Base-by-base conservation (phyloP, 2,797 vertebrate genomes). In the Manis crassicaudata region DNA sequence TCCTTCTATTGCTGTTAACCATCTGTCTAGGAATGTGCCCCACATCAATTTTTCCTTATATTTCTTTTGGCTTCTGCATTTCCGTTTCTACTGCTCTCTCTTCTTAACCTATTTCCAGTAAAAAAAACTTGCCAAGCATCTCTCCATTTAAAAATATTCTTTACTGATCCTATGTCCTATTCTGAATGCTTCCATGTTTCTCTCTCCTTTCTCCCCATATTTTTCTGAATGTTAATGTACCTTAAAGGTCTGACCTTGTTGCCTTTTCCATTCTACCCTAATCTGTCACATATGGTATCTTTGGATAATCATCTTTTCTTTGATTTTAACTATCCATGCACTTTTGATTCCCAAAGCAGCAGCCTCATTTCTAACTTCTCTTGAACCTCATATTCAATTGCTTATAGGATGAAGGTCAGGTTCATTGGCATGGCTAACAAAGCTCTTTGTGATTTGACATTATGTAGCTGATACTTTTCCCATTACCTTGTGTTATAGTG, bases 41-140 rank as follows among this genome's bases (percentile, higher is more conserved):
- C n/a, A 43, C 32, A 27, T 88, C 16, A 72, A 27, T 68, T 96
- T 92, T 58, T 54, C 1, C 9, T 81, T 79, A 12, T 14, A 37
- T 94, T 95, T 89, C 14, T 58, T 93, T 95, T 93, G 84, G 50
- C 60, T 90, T 92, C 56, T 96, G 40, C 37, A 63, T 83, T 52
- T 68, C 58, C 43, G 6, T 90, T 94, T 87, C 50, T 8, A 9
- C 35, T 76, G 83, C 17, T 77, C 20, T 23, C 4, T 79, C 40
- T 92, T 96, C 14, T 76, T 35, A 92, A 14, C 35, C 63, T 58
- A 11, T 81, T 77, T 90, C 9, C 35, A 86, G 10, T 67, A 86
- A 72, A 95, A 85, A 43, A 92, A 85, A 72, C 50, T 86, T 96
- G 35, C 27, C 83, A 93, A 13, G 35, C 46, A 68, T 80, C 54